Percentiles rank a stretch among this genome's conserved stretches.
Evolutionary conservation across 2,888 invertebrate species (phyloP).

Genomic region (Erannis defoliaria): DNA sequence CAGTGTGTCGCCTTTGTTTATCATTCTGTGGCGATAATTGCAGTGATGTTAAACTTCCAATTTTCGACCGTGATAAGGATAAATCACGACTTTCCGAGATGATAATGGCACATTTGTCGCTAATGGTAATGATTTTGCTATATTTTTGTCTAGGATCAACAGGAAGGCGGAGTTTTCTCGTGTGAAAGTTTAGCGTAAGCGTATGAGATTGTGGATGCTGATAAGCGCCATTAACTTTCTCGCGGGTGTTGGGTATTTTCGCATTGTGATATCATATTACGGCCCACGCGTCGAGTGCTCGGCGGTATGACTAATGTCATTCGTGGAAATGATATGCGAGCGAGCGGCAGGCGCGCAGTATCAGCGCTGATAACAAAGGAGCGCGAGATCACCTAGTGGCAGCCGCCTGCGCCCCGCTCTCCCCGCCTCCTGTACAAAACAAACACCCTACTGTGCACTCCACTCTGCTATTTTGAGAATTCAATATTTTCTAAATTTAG

Average conservation of each 20-base stretch:
- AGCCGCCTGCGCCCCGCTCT: conserved; percentile 48
- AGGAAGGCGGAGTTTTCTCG: conserved; percentile 76
- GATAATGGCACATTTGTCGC: conserved; percentile 93
- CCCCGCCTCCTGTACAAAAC: conserved; percentile 48
- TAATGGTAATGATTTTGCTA: conserved; percentile 88
- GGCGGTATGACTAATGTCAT: conserved; percentile 85
- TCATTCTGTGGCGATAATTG: conserved; percentile 90
- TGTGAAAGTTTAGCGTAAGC: conserved; percentile 86
- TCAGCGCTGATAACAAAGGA: conserved; percentile 85
- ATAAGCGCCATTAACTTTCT: conserved; percentile 88
- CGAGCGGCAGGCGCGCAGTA: conserved; percentile 73
- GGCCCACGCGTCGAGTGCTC: conserved; percentile 85
- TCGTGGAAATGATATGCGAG: conserved; percentile 84
- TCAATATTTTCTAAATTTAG: conserved; percentile 84
- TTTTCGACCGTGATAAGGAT: conserved; percentile 91
- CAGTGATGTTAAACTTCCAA: conserved; percentile 92
- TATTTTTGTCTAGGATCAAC: conserved; percentile 58
- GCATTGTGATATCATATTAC: conserved; percentile 88
- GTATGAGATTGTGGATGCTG: conserved; percentile 86
- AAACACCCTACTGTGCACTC: conserved; percentile 58
- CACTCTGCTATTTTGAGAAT: conserved; percentile 81
- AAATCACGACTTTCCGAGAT: conserved; percentile 89
- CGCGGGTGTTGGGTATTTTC: conserved; percentile 87
- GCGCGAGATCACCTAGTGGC: conserved; percentile 57
- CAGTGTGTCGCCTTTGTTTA: conserved; percentile 97